Evolutionary conservation across 2,888 invertebrate genomes (phyloP).

Genomic region (Hirtodrosophila alboralis): DNA sequence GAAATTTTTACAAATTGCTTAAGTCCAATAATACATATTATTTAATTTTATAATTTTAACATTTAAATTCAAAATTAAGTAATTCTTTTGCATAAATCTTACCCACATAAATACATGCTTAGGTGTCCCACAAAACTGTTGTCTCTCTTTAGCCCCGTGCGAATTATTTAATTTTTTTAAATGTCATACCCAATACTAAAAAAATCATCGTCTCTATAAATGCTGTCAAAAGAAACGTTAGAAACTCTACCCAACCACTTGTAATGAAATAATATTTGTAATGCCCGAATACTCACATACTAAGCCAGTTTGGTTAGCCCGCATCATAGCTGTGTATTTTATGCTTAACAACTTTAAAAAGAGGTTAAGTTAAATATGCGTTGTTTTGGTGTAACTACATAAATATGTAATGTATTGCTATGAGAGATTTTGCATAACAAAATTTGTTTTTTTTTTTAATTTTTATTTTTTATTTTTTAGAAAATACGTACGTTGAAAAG

Average conservation of each 20-base stretch:
- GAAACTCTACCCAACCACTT: constrained; percentile 33
- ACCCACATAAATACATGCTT: constrained; percentile 38
- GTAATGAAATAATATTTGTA: constrained; percentile 7
- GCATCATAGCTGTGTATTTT: constrained; percentile 41
- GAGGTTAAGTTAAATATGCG: constrained; percentile 52
- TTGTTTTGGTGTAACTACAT: constrained; percentile 31
- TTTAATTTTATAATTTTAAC: constrained; percentile 23
- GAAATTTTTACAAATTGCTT: constrained; percentile 57
- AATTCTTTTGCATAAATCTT: constrained; percentile 34
- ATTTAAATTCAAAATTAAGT: constrained; percentile 22
- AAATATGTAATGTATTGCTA: constrained; percentile 39
- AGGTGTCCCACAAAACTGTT: constrained; percentile 43
- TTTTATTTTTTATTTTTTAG: constrained; percentile 9
- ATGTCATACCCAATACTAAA: constrained; percentile 52
- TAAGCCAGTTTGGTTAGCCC: constrained; percentile 45
- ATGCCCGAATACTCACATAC: constrained; percentile 53
- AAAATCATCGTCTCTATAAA: constrained; percentile 31
- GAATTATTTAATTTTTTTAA: constrained; percentile 15
- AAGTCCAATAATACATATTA: constrained; percentile 34
- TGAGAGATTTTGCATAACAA: constrained; percentile 36
- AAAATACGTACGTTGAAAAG: constrained; percentile 57
- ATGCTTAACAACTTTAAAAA: constrained; percentile 48
- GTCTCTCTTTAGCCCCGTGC: constrained; percentile 29
- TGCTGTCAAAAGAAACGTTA: constrained; percentile 71
- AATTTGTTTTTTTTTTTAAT: constrained; percentile 37